Evolutionary conservation across 2,113 vertebrate genomes (phyloP), one percentile per base, ranked within the genome.

Genomic region (Antidorcas marsupialis): DNA sequence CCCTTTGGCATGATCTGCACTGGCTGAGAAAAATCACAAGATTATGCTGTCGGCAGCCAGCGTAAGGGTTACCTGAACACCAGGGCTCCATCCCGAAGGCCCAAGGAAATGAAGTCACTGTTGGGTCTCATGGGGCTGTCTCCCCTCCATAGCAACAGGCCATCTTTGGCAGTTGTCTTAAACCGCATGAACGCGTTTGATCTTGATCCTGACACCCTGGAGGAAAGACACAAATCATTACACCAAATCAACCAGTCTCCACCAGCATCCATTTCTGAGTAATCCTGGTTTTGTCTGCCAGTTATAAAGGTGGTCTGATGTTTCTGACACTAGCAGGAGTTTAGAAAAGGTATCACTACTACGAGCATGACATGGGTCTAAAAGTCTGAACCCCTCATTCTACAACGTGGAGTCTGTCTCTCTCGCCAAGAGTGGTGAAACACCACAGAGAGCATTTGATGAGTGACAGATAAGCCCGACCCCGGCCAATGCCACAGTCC

Each of bases 51-150:
- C 36, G 15, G 36, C 71, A 47, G 47, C 53, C 10, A 15, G 85
- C 0, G 3, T 23, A 30, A n/a, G 25, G 1, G 78, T 98, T 98
- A 99, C 99, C 99, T 99, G 98, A 99, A 99, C 97, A 99, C 99
- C 7, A 99, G 96, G 0, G 98, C 98, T 53, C 99, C 99, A 17
- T 99, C 99, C 92, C 99, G 99, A 97, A 99, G 99, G 47, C 99
- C 99, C 62, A 99, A 96, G 16, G 99, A 99, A 97, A 99, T 98
- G 98, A 99, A 99, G 98, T 99, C 99, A 89, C 99, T 99, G 98
- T 99, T 99, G 74, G 99, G 96, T 97, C 99, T 98, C 99, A 99
- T 98, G 59, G 99, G 99, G 92, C 98, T 99, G 96, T 99, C 99
- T 89, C 99, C 99, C 81, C 99, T 98, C 99, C 99, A 99, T 78